Evolutionary conservation across 2,888 invertebrate species (phyloP).

Genomic region (Mycalesis mineus): DNA sequence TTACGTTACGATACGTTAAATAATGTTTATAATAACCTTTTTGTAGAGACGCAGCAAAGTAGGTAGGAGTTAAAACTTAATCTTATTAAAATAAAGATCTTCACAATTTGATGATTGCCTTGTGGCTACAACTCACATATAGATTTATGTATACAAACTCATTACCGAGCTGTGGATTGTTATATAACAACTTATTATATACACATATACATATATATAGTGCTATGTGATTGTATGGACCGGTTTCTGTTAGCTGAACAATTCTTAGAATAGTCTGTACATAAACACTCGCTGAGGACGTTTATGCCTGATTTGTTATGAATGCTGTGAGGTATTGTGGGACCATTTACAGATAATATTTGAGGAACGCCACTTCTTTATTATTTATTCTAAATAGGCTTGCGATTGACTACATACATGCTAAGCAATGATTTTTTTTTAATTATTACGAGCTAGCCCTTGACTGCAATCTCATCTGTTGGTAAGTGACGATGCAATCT

Average conservation of each 20-base stretch:
- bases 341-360: slow-evolving; percentile 10
- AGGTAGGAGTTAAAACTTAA: too few relatives aligned
- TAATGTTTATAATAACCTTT: too few relatives aligned
- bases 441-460: too few relatives aligned
- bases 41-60: too few relatives aligned
- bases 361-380: background rate
- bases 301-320: background rate
- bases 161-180: background rate
- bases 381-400: too few relatives aligned
- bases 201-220: background rate
- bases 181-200: background rate
- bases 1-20: too few relatives aligned
- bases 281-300: slow-evolving; percentile 8
- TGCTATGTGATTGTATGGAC: slow-evolving; percentile 7
- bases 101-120: background rate
- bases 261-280: slow-evolving; percentile 21
- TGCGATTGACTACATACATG: too few relatives aligned
- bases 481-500: too few relatives aligned
- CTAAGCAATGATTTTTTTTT: too few relatives aligned
- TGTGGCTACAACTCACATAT: background rate
- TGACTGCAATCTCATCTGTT: too few relatives aligned
- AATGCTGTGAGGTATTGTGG: background rate
- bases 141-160: background rate
- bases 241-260: slow-evolving; percentile 20
- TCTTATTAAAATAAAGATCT: too few relatives aligned